A percentile compares a stretch with the other conserved stretches of the same genome.
These are phyloP conservation scores for Naja naja DNA, from an alignment of 2,113 vertebrate genomes.

Conservation along the genomic window DNA sequence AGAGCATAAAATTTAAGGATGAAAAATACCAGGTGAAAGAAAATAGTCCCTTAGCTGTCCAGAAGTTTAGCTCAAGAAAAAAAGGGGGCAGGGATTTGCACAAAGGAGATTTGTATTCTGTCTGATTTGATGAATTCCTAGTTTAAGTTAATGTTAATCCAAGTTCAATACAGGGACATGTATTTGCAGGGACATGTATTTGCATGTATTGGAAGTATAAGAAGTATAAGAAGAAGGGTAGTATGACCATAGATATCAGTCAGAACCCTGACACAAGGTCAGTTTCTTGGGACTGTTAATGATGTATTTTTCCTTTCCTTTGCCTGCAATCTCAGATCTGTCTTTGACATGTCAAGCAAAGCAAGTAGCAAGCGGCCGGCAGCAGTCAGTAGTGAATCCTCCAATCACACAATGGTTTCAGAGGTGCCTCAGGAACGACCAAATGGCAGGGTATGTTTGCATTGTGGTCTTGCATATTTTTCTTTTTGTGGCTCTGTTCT, in stretches of 20 bases:
- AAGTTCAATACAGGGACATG: rapidly evolving
- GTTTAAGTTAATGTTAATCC: neutral
- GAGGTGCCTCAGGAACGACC: slow-evolving; percentile 75
- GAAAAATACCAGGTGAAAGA: neutral
- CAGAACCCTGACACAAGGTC: no score
- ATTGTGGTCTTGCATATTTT: neutral
- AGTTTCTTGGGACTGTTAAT: neutral
- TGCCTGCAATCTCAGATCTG: slow-evolving; percentile 54
- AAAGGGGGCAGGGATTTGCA: neutral
- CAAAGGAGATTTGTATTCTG: neutral
- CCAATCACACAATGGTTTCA: slow-evolving; percentile 81
- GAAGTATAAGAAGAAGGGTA: no score
- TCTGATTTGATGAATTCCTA: neutral
- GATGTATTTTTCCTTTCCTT: neutral
- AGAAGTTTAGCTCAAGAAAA: neutral
- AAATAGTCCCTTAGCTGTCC: neutral
- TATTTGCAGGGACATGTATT: rapidly evolving
- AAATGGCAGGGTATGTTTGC: slow-evolving; percentile 74
- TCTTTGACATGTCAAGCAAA: slow-evolving; percentile 86
- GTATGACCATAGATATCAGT: no score
- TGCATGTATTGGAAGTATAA: rapidly evolving
- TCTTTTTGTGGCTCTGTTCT: neutral
- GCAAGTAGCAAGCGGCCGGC: slow-evolving; percentile 66
- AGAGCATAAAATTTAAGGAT: neutral
- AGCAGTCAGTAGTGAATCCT: slow-evolving; percentile 65